A percentile compares a stretch with the other conserved stretches of the same genome.
Evolutionary conservation across 2,797 vertebrate species (phyloP).

Genomic region (Urocyon cinereoargenteus): DNA sequence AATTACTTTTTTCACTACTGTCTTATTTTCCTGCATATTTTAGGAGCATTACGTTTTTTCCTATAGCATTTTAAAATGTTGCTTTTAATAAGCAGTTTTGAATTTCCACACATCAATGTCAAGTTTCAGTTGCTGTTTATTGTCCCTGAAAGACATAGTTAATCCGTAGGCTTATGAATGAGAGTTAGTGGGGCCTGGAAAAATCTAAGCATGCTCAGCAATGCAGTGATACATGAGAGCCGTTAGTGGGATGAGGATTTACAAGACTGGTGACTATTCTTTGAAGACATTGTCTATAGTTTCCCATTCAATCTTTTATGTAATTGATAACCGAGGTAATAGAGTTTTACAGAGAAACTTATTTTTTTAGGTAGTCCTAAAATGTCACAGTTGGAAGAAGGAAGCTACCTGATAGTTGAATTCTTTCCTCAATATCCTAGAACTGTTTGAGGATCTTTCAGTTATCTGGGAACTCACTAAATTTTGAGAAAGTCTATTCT

Average conservation of each 20-base stretch:
- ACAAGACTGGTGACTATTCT: background rate
- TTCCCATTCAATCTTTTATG: background rate
- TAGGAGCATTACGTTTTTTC: background rate
- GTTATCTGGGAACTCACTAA: background rate
- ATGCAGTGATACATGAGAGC: background rate
- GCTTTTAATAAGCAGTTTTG: background rate
- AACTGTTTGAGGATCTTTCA: background rate
- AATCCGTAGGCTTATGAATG: background rate
- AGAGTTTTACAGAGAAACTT: background rate
- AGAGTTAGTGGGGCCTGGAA: background rate
- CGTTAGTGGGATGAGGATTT: background rate
- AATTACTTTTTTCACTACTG: background rate
- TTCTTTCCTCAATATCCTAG: background rate
- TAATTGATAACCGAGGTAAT: conserved; percentile 15
- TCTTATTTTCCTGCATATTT: background rate
- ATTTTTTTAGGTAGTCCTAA: background rate
- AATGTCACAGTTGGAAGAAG: background rate
- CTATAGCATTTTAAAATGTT: background rate
- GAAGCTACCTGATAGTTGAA: background rate
- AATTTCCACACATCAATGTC: background rate
- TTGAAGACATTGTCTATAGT: background rate
- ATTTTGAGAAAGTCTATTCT: background rate
- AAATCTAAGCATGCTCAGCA: background rate
- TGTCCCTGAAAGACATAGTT: background rate
- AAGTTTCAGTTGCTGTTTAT: background rate